These are phyloP conservation scores for Sus cebifrons DNA, from an alignment of 2,797 vertebrate genomes.

Conservation along the genomic window DNA sequence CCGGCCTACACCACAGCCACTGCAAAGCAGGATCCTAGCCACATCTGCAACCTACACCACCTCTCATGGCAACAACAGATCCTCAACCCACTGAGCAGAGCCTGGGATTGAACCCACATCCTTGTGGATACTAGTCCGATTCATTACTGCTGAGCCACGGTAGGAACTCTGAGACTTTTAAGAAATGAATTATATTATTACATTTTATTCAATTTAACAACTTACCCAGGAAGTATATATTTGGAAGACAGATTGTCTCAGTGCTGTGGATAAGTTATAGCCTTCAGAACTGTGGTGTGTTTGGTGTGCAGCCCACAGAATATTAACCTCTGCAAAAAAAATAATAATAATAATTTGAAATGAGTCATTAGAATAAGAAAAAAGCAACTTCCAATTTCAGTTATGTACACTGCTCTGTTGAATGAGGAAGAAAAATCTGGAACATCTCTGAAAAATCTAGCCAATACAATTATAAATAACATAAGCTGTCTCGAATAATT, in stretches of 20 bases:
- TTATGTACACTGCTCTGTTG: background rate
- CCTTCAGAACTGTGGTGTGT: slow-evolving; percentile 97
- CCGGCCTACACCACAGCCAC: too few relatives aligned
- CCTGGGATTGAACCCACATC: too few relatives aligned
- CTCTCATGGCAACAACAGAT: too few relatives aligned
- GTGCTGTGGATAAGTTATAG: slow-evolving; percentile 96
- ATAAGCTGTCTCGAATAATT: slow-evolving; percentile 57
- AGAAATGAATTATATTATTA: slow-evolving; percentile 50
- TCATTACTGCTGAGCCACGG: too few relatives aligned
- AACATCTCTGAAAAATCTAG: slow-evolving; percentile 41
- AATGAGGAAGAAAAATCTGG: slow-evolving; percentile 56
- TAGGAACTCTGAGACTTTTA: background rate
- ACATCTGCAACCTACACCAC: too few relatives aligned
- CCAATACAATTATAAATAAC: slow-evolving; percentile 68
- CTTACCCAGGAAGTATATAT: slow-evolving; percentile 96
- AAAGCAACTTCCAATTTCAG: slow-evolving; percentile 76
- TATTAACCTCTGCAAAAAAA: slow-evolving; percentile 94
- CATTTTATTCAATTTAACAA: slow-evolving; percentile 66
- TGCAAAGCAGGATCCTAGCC: too few relatives aligned
- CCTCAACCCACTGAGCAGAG: too few relatives aligned
- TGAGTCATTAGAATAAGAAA: slow-evolving; percentile 72
- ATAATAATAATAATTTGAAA: slow-evolving; percentile 85
- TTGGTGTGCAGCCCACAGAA: slow-evolving; percentile 98
- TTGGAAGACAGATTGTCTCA: slow-evolving; percentile 95
- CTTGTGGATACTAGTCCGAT: too few relatives aligned